A percentile compares a stretch with the other conserved stretches of the same genome.
Evolutionary conservation across 2,113 vertebrate genomes (phyloP).

Genomic region (Asarcornis scutulata): DNA sequence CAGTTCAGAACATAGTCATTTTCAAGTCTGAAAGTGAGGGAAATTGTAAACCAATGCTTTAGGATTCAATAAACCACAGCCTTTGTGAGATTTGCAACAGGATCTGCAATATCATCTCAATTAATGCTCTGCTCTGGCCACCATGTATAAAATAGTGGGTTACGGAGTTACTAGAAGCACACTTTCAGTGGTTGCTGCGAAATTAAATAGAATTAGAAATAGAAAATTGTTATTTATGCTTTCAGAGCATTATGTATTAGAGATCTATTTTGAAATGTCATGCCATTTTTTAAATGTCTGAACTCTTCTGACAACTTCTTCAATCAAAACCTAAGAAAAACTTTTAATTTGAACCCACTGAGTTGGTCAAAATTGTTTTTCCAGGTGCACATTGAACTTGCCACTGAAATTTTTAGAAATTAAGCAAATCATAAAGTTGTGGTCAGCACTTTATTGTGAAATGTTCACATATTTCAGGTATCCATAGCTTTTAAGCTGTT

Average conservation of each 20-base stretch:
- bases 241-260: background rate
- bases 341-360: background rate
- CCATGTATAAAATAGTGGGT: background rate
- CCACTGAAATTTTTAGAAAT: background rate
- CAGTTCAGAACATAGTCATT: background rate
- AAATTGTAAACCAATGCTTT: background rate
- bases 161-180: background rate
- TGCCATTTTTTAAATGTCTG: background rate
- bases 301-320: background rate
- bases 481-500: background rate
- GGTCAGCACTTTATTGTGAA: background rate
- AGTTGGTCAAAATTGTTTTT: background rate
- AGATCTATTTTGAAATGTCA: background rate
- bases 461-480: background rate
- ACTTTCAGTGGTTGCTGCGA: background rate
- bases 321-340: background rate
- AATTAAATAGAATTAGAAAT: background rate
- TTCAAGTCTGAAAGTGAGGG: background rate
- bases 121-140: background rate
- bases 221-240: background rate
- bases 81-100: background rate
- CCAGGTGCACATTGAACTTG: background rate
- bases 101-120: background rate
- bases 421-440: background rate
- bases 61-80: background rate